Percentiles rank a stretch among this genome's conserved stretches.
phyloP scores from a whole-genome alignment of 2,113 vertebrate species.

The Alouatta palliata region DNA sequence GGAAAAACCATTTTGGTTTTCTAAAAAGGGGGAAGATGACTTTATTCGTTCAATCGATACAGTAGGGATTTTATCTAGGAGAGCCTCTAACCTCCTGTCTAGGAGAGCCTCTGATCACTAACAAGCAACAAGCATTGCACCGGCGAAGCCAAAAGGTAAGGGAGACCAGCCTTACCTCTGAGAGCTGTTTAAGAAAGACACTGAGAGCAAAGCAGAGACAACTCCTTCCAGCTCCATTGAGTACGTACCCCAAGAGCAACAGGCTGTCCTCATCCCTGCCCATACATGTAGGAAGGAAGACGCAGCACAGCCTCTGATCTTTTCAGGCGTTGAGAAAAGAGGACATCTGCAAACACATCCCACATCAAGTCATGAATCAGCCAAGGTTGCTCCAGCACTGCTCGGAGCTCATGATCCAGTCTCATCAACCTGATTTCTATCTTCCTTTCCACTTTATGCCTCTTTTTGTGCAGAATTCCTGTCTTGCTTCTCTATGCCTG shows the following conservation, averaged over 20 bases:
- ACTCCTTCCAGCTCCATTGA: not conserved
- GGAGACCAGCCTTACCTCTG: not conserved
- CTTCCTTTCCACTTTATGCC: not conserved
- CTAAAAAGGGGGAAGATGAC: not conserved
- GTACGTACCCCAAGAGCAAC: not conserved
- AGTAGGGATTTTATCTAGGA: not conserved
- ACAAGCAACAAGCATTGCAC: not conserved
- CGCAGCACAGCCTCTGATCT: not conserved
- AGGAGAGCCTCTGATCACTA: not conserved
- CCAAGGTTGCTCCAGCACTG: not conserved
- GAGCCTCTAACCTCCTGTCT: not conserved
- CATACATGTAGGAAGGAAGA: not conserved
- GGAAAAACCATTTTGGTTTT: not conserved
- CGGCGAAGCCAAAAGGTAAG: not conserved
- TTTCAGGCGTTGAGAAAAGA: not conserved
- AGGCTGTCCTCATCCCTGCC: too few relatives aligned
- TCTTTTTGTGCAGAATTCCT: rapidly evolving
- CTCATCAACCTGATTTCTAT: too few relatives aligned
- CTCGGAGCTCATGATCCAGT: not conserved
- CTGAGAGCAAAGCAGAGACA: not conserved
- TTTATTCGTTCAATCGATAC: not conserved
- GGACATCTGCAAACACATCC: rapidly evolving
- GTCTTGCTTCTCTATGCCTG: not conserved
- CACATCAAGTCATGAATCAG: rapidly evolving
- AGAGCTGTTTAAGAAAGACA: not conserved